Conservation (phyloP, 2,113 vertebrate genomes). For the Xiphophorus maculatus region DNA sequence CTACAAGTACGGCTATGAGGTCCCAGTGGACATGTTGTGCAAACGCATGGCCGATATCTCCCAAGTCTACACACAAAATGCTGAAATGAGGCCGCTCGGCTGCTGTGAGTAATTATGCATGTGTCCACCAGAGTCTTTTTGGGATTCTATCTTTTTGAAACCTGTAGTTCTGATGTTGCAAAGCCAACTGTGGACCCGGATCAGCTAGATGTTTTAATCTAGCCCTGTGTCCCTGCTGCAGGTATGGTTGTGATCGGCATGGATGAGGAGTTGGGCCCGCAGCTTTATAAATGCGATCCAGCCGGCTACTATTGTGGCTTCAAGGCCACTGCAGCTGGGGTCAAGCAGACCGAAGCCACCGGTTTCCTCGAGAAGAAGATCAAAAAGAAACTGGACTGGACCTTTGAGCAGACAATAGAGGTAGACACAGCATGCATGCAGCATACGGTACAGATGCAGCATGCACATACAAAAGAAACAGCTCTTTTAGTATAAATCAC, state of each 20-base stretch:
- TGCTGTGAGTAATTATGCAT: conserved; percentile 88
- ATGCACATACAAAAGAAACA: background rate
- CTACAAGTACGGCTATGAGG: conserved; percentile 98
- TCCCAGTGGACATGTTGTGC: conserved; percentile 98
- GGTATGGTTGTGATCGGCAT: conserved; percentile 98
- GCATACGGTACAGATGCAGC: background rate
- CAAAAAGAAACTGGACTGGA: conserved; percentile 98
- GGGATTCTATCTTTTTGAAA: background rate
- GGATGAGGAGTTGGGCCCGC: conserved; percentile 92
- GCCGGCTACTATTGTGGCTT: conserved; percentile 97
- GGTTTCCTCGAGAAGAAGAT: conserved; percentile 98
- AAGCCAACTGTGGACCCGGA: background rate
- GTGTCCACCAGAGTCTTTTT: background rate
- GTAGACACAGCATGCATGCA: conserved; percentile 69
- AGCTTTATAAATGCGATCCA: conserved; percentile 96
- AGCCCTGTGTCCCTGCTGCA: conserved; percentile 79
- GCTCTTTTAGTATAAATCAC: background rate
- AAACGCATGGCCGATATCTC: conserved; percentile 98
- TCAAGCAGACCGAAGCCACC: conserved; percentile 95
- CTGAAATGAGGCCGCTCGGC: conserved; percentile 98
- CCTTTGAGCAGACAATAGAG: conserved; percentile 91
- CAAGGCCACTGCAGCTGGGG: conserved; percentile 94
- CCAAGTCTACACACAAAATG: conserved; percentile 98
- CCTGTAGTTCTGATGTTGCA: background rate
- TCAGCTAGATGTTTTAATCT: background rate